A percentile compares a stretch with the other conserved stretches of the same genome.
Evolutionary conservation across 2,797 vertebrate genomes (phyloP).

Genomic region (Spinus olivaceus): DNA sequence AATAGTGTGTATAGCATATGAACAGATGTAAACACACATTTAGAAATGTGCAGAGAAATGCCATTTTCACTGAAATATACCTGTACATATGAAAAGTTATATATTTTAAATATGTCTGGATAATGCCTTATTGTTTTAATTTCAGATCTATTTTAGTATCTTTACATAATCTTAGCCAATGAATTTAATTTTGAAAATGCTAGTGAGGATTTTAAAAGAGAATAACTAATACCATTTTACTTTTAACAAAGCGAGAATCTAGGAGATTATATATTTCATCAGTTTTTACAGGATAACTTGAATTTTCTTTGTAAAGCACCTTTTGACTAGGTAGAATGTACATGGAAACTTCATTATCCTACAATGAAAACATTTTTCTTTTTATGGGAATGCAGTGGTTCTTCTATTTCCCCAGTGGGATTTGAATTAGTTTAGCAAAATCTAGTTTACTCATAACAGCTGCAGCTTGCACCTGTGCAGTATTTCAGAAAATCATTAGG

Average conservation of each 20-base stretch:
- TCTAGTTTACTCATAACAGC: constrained; percentile 72
- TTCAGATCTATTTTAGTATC: neutral
- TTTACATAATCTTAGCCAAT: neutral
- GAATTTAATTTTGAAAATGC: neutral
- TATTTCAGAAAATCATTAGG: constrained; percentile 60
- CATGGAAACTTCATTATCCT: constrained; percentile 42
- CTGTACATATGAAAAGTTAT: neutral
- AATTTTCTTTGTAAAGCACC: constrained; percentile 2
- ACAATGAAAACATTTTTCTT: constrained; percentile 60
- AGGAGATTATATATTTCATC: neutral
- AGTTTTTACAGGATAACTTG: neutral
- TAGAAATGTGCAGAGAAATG: neutral
- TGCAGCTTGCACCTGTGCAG: constrained; percentile 75
- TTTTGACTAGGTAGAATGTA: constrained; percentile 24
- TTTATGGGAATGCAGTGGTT: constrained; percentile 55
- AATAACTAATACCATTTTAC: neutral
- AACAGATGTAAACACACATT: neutral
- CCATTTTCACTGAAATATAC: neutral
- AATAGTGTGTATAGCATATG: neutral
- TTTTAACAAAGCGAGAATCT: neutral
- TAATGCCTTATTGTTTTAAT: neutral
- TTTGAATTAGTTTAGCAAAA: constrained; percentile 72
- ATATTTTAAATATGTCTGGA: neutral
- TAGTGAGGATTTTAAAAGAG: neutral
- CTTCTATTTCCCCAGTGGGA: constrained; percentile 62